Evolutionary conservation across 2,113 vertebrate species (phyloP), one percentile per base, ranked within the genome.

Genomic region (Xerus inauris): DNA sequence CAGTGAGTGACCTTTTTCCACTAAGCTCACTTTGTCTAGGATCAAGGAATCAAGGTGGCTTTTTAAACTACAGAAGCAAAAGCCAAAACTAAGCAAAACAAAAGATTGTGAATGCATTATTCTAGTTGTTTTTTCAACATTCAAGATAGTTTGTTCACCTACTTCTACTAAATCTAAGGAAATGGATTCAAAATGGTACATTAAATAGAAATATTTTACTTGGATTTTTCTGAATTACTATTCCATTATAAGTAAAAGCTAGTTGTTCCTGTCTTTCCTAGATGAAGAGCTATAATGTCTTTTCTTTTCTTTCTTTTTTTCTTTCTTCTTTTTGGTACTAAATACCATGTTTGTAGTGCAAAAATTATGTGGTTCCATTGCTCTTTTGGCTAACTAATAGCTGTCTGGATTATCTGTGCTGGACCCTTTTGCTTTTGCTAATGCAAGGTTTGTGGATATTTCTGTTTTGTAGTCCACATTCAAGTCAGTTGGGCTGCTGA

Each of bases 241-340:
- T n/a, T 79, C 64, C 69, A 8, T 24, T 79, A 28, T 45, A 64
- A 93, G 22, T 13, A 35, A 77, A 47, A 80, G 30, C 11, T 51
- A 77, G 16, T 47, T 83, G 13, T 4, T 87, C 38, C 4, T 81
- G 0, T 91, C 20, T 64, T 47, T 89, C 87, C 35, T 69, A 51
- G 49, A 49, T 49, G 64, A 88, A 91, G 47, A 92, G 14, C 17
- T 89, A 17, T 69, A 28, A 67, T 42, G 24, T 91, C n/a, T 94
- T 94, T 85, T 93, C 69, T 89, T 84, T 93, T 75, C 19, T 49
- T 57, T 93, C 92, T 81, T 93, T 75, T 92, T 80, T 91, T 71
- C 14, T 94, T 94, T 76, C 91, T 75, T 87, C 80, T 93, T 75
- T 19, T 81, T 82, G 62, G 7, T 40, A 73, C 14, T 64, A 19